Conservation (phyloP, 1,140 invertebrate species). For the Coelopa frigida region DNA sequence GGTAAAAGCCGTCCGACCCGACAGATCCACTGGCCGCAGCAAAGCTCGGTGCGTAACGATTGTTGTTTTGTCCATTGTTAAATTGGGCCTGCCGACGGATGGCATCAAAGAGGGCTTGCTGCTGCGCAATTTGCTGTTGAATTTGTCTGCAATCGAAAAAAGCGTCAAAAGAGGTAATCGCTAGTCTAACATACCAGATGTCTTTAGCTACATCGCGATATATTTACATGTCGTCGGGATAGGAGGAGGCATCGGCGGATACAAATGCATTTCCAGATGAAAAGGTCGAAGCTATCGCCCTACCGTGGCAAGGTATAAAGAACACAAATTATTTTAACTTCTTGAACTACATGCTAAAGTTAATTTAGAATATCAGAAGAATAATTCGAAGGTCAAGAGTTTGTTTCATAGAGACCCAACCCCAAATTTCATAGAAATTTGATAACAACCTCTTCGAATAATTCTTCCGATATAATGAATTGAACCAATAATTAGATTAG, state of each 20-base stretch:
- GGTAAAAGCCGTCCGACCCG: constrained; percentile 48
- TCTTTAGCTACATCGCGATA: neutral
- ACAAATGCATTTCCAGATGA: constrained; percentile 31
- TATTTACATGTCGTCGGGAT: constrained; percentile 16
- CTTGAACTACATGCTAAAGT: too few species aligned
- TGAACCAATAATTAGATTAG: too few species aligned
- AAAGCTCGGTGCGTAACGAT: constrained; percentile 40
- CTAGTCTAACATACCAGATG: neutral
- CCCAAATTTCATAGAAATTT: too few species aligned
- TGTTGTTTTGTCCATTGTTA: constrained; percentile 15
- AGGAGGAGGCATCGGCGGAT: constrained; percentile 28
- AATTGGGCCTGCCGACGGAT: constrained; percentile 20
- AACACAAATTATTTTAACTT: constrained; percentile 1
- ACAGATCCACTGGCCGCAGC: constrained; percentile 44
- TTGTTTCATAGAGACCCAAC: too few species aligned
- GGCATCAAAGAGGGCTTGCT: constrained; percentile 28
- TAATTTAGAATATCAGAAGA: too few species aligned
- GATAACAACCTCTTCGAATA: too few species aligned
- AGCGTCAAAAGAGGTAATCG: neutral
- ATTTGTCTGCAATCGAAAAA: constrained; percentile 25
- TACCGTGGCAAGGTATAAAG: constrained; percentile 8
- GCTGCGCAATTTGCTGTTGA: constrained; percentile 38
- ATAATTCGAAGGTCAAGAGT: too few species aligned
- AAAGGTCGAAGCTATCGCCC: constrained; percentile 10
- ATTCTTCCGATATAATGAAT: too few species aligned